Conservation (phyloP, 2,797 vertebrate species). For the Protosalanx chinensis region DNA sequence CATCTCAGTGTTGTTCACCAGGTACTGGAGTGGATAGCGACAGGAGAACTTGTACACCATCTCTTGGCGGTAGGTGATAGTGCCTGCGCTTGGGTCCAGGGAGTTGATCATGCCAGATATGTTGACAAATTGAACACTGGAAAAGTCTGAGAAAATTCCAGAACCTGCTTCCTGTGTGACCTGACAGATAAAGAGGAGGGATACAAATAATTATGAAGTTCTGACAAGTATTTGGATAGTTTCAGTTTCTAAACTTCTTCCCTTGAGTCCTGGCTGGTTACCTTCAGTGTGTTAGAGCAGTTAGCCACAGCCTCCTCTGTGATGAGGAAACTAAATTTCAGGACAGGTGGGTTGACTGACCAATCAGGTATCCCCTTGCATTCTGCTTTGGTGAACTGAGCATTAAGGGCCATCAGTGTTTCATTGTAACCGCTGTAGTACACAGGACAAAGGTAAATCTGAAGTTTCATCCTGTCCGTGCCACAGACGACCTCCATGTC, state of each 20-base stretch:
- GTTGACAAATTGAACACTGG: slow-evolving; percentile 62
- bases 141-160: slow-evolving; percentile 64
- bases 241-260: neutral
- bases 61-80: slow-evolving; percentile 67
- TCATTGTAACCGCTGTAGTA: slow-evolving; percentile 70
- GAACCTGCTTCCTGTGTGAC: slow-evolving; percentile 56
- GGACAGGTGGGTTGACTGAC: slow-evolving; percentile 54
- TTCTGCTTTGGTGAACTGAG: slow-evolving; percentile 41
- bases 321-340: slow-evolving; percentile 67
- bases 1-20: slow-evolving; percentile 69
- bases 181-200: slow-evolving; percentile 41
- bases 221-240: neutral
- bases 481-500: slow-evolving; percentile 68
- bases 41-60: slow-evolving; percentile 71
- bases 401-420: slow-evolving; percentile 66
- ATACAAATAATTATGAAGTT: neutral
- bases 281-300: slow-evolving; percentile 59
- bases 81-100: slow-evolving; percentile 38
- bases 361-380: slow-evolving; percentile 64
- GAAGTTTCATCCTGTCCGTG: slow-evolving; percentile 52
- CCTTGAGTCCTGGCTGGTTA: slow-evolving; percentile 27
- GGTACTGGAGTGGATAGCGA: slow-evolving; percentile 70
- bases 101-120: slow-evolving; percentile 66
- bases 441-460: slow-evolving; percentile 68
- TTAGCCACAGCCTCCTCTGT: slow-evolving; percentile 47